phyloP scores from a whole-genome alignment of 2,797 vertebrate genomes.

The Acanthurus lineatus region DNA sequence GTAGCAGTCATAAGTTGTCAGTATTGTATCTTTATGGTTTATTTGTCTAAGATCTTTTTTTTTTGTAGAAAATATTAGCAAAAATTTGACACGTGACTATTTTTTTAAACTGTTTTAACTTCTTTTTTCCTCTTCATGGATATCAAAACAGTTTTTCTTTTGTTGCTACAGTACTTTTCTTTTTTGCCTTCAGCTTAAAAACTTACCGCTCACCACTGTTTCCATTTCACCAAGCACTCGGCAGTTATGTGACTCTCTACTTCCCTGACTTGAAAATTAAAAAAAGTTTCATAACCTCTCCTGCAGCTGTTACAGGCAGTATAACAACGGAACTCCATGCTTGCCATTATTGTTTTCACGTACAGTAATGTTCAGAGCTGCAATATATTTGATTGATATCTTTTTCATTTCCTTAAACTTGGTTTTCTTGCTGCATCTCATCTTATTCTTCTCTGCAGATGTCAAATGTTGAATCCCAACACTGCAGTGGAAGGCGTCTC shows the following conservation, averaged over 20 bases:
- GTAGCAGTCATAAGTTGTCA: no score
- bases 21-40: no score
- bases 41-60: no score
- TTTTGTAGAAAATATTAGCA: background rate
- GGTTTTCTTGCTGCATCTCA: background rate
- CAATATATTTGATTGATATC: conserved; percentile 40
- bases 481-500: background rate
- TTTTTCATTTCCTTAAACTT: conserved; percentile 55
- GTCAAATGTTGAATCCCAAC: conserved; percentile 3
- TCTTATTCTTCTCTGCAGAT: conserved; percentile 24
- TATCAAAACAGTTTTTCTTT: background rate
- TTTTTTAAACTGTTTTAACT: background rate
- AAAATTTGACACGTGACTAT: background rate
- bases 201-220: conserved; percentile 9
- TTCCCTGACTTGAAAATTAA: conserved; percentile 25
- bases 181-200: background rate
- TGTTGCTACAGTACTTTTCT: background rate
- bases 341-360: conserved; percentile 28
- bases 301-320: background rate
- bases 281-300: conserved; percentile 14
- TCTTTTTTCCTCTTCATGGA: background rate
- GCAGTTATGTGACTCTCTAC: background rate
- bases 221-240: conserved; percentile 62
- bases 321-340: background rate
- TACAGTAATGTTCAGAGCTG: conserved; percentile 15